Evolutionary conservation across 2,797 vertebrate species (phyloP).

Genomic region (Acanthornis magna): DNA sequence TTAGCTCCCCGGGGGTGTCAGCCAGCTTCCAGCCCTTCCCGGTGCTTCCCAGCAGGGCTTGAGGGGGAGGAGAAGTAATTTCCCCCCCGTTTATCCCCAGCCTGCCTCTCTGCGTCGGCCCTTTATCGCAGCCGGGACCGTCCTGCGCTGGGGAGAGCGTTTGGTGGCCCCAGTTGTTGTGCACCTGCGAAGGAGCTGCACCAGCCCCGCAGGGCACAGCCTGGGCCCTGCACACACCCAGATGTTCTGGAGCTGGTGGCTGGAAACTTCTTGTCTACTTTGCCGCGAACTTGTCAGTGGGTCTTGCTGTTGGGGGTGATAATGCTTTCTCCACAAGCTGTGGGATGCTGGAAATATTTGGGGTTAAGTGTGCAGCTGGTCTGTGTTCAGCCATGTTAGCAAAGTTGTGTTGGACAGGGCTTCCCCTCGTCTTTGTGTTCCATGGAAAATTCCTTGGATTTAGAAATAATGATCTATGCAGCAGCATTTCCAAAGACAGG

Average conservation of each 20-base stretch:
- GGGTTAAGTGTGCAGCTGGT: neutral
- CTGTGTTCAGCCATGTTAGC: fast-evolving
- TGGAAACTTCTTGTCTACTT: fast-evolving
- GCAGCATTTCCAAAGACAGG: neutral
- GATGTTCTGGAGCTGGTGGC: fast-evolving
- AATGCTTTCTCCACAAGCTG: neutral
- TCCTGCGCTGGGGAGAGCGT: fast-evolving
- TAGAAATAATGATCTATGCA: neutral
- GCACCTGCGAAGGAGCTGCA: neutral
- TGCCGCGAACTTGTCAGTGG: fast-evolving
- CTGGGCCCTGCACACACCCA: fast-evolving
- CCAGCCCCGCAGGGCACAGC: neutral
- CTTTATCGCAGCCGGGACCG: neutral
- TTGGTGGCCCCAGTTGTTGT: neutral
- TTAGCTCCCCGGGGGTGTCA: fast-evolving
- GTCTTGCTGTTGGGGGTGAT: fast-evolving
- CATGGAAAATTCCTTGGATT: neutral
- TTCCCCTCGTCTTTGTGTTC: neutral
- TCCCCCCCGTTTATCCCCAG: neutral
- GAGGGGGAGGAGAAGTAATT: fast-evolving
- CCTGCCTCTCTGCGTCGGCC: neutral
- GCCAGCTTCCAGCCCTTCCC: neutral
- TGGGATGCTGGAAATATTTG: neutral
- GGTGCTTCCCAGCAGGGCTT: neutral
- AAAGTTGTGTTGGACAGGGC: neutral